These are phyloP conservation scores for Bombycilla garrulus DNA, from an alignment of 2,113 vertebrate species.

Conservation along the genomic window DNA sequence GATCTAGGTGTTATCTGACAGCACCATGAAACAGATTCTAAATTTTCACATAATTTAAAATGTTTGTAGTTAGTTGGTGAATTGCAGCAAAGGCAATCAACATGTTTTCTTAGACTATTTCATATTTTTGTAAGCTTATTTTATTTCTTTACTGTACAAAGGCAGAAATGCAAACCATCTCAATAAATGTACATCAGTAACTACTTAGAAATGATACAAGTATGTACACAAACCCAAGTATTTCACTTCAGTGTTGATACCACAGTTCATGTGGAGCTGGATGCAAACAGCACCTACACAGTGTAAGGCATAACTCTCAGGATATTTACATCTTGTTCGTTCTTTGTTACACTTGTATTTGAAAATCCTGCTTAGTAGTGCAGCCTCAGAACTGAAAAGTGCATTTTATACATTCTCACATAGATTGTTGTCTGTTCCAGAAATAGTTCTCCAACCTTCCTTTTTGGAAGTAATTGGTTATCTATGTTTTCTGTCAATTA, in stretches of 20 bases:
- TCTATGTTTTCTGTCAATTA: not conserved
- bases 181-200: not conserved
- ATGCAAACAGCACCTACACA: conserved; percentile 11
- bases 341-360: not conserved
- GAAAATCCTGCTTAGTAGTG: not conserved
- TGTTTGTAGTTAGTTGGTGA: not conserved
- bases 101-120: not conserved
- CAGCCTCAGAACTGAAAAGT: conserved; percentile 45
- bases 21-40: not conserved
- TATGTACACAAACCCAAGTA: conserved; percentile 16
- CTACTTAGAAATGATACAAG: not conserved
- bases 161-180: conserved; percentile 23
- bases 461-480: not conserved
- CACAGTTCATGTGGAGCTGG: not conserved
- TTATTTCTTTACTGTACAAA: conserved; percentile 57
- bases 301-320: not conserved
- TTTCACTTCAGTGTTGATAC: not conserved
- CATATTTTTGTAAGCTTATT: conserved; percentile 14
- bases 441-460: not conserved
- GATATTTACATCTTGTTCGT: not conserved
- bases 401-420: conserved; percentile 22
- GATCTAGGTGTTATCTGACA: not conserved
- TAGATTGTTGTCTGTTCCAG: not conserved
- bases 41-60: not conserved
- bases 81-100: not conserved